A percentile compares a stretch with the other conserved stretches of the same genome.
Conservation (phyloP, 2,888 invertebrate species). For the Theretra japonica region DNA sequence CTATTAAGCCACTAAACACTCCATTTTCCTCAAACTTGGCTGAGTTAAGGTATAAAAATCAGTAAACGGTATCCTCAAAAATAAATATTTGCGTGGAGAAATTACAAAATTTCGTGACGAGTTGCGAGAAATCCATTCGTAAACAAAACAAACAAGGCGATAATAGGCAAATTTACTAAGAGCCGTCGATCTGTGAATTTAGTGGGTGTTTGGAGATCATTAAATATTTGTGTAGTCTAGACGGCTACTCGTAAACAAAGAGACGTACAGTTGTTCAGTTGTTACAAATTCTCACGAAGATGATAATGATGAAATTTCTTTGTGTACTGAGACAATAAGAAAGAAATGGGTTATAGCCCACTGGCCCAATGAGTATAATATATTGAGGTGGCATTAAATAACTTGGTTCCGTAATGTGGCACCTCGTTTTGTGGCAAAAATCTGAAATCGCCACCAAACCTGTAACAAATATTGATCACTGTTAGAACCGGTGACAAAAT, state of each 20-base stretch:
- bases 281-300: not conserved
- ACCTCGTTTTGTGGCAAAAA: no score
- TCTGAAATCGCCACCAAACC: no score
- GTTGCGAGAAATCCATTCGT: not conserved
- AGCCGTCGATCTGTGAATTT: not conserved
- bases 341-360: no score
- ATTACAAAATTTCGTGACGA: not conserved
- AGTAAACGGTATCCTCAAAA: constrained; percentile 7
- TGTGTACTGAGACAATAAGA: no score
- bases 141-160: not conserved
- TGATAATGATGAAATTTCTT: no score
- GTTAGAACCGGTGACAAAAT: no score
- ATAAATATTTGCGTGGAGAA: not conserved
- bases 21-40: not conserved
- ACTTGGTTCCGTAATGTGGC: no score
- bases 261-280: not conserved
- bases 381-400: no score
- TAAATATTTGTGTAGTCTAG: not conserved
- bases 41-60: not conserved
- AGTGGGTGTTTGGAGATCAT: not conserved
- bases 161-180: not conserved
- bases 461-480: no score
- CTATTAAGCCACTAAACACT: not conserved
- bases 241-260: not conserved
- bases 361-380: no score